These are phyloP conservation scores for Rhagophthalmus giganteus DNA, from an alignment of 2,888 invertebrate species.

Conservation along the genomic window DNA sequence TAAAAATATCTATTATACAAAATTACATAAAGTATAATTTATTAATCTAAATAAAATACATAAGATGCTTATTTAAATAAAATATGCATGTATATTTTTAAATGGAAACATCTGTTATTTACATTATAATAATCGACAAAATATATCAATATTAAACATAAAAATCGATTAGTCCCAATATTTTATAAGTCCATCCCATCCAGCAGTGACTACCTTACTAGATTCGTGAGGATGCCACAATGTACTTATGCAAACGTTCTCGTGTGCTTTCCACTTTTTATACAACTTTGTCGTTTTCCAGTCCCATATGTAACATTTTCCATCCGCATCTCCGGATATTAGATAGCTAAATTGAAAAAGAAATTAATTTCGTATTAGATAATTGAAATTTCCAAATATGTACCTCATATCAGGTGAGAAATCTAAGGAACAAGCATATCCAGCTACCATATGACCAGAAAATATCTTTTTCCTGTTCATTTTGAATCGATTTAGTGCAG, in stretches of 20 bases:
- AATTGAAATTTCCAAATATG: conserved; percentile 6
- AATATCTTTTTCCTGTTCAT: conserved; percentile 98
- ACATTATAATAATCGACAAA: neutral
- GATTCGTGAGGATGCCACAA: conserved; percentile 99
- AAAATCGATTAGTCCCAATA: conserved; percentile 80
- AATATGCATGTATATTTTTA: neutral
- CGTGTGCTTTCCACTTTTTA: conserved; percentile 99
- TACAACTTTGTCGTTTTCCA: conserved; percentile 99
- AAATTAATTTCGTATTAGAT: neutral
- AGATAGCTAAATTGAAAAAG: conserved; percentile 76
- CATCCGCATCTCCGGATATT: conserved; percentile 98
- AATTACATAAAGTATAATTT: neutral
- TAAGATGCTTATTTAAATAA: neutral
- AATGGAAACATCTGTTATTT: neutral
- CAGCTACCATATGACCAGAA: conserved; percentile 98
- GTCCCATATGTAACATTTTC: conserved; percentile 98
- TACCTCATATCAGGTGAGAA: conserved; percentile 99
- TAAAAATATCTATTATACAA: neutral
- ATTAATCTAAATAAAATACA: neutral
- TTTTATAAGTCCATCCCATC: conserved; percentile 98
- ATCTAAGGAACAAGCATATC: conserved; percentile 95
- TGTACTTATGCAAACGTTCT: conserved; percentile 91
- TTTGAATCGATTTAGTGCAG: conserved; percentile 95
- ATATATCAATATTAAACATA: conserved; percentile 1
- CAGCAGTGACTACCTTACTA: conserved; percentile 94